Percentiles rank a stretch among this genome's conserved stretches.
These are phyloP conservation scores for Neomonachus schauinslandi DNA, from an alignment of 2,113 vertebrate genomes.

Conservation along the genomic window DNA sequence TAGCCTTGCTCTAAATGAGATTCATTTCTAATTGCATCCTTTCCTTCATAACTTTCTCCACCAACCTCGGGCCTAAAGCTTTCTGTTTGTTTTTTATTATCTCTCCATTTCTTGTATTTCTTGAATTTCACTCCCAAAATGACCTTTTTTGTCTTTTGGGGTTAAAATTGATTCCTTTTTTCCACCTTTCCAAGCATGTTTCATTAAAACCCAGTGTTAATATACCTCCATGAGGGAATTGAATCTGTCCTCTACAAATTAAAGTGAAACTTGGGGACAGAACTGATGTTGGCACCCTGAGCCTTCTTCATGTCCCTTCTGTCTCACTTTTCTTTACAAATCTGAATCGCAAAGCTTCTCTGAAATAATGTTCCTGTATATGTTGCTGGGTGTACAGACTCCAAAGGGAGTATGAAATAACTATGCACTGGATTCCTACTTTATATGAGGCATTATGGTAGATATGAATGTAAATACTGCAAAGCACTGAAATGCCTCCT, in stretches of 20 bases:
- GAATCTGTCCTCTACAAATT: background rate
- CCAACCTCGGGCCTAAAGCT: background rate
- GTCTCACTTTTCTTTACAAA: background rate
- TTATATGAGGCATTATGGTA: background rate
- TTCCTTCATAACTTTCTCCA: background rate
- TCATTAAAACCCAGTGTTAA: background rate
- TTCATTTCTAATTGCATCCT: background rate
- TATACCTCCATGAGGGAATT: background rate
- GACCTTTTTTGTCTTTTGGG: background rate
- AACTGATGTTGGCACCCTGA: background rate
- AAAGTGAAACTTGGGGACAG: background rate
- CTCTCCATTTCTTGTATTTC: background rate
- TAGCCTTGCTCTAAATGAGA: background rate
- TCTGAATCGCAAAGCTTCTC: background rate
- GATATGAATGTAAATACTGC: background rate
- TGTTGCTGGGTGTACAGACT: background rate
- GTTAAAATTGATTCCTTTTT: background rate
- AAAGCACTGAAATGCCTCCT: background rate
- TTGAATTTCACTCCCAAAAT: background rate
- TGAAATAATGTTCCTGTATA: background rate
- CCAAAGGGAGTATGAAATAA: background rate
- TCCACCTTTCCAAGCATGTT: conserved; percentile 7
- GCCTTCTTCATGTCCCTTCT: background rate
- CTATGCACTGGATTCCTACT: background rate
- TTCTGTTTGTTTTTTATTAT: background rate